These are phyloP conservation scores for Rhogogaster chlorosoma DNA, from an alignment of 2,888 invertebrate genomes.

Conservation along the genomic window DNA sequence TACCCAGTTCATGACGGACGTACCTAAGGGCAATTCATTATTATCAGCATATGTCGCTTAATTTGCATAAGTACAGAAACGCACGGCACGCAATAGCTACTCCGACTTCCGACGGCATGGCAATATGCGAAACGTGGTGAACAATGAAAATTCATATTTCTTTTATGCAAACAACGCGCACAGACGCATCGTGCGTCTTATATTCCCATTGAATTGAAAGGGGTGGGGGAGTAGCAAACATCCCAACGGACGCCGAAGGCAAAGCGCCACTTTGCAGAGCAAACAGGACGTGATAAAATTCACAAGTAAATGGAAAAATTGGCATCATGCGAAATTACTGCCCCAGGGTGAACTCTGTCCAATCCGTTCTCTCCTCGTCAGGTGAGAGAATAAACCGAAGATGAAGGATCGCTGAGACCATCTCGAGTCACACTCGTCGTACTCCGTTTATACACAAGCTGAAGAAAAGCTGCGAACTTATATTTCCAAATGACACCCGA, in stretches of 20 bases:
- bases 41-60: constrained; percentile 50
- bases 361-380: constrained; percentile 15
- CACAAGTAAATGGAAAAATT: constrained; percentile 28
- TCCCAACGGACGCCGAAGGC: constrained; percentile 25
- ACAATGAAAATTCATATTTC: constrained; percentile 47
- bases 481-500: neutral
- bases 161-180: constrained; percentile 34
- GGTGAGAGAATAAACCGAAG: neutral
- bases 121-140: constrained; percentile 37
- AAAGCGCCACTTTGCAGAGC: constrained; percentile 31
- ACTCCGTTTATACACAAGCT: neutral
- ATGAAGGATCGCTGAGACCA: neutral
- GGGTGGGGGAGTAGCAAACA: constrained; percentile 47
- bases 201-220: constrained; percentile 32
- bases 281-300: constrained; percentile 45
- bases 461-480: neutral
- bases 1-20: constrained; percentile 29
- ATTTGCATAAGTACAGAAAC: constrained; percentile 41
- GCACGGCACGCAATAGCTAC: constrained; percentile 25
- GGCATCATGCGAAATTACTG: constrained; percentile 8
- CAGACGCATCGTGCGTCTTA: neutral
- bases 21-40: constrained; percentile 49
- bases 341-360: constrained; percentile 36
- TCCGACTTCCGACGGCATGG: constrained; percentile 44
- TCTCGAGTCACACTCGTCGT: neutral